Conservation (phyloP, 1,140 invertebrate genomes). For the Cotesia chilonis region DNA sequence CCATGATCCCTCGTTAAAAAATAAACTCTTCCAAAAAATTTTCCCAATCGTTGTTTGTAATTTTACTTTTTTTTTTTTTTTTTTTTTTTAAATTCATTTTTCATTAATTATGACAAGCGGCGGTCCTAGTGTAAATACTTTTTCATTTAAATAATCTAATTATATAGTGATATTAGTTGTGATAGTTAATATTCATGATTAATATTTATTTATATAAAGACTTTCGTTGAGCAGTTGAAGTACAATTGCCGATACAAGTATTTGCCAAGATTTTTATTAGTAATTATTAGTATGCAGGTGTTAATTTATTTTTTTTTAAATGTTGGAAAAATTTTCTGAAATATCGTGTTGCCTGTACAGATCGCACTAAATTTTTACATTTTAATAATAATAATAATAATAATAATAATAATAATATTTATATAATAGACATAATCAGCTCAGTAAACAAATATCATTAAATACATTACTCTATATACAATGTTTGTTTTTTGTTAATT, state of each 20-base stretch:
- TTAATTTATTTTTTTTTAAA: slow-evolving; percentile 6
- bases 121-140: too few species aligned
- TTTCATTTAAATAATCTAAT: not conserved
- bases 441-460: slow-evolving; percentile 31
- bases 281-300: not conserved
- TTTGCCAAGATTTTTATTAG: not conserved
- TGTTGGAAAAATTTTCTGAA: not conserved
- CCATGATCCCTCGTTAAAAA: slow-evolving; percentile 19
- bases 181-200: too few species aligned
- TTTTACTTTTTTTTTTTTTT: not conserved
- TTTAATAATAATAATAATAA: too few species aligned
- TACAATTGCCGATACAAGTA: slow-evolving; percentile 37
- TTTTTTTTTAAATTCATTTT: too few species aligned
- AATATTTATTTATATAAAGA: slow-evolving; percentile 30
- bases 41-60: not conserved
- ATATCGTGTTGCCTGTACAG: slow-evolving; percentile 32
- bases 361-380: slow-evolving; percentile 30
- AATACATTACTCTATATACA: slow-evolving; percentile 34
- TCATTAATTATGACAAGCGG: too few species aligned
- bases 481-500: not conserved
- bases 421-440: slow-evolving; percentile 1
- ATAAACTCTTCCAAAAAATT: slow-evolving; percentile 22
- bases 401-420: not conserved
- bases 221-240: slow-evolving; percentile 36
- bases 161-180: not conserved